Evolutionary conservation across 2,113 vertebrate species (phyloP).

Genomic region (human): DNA sequence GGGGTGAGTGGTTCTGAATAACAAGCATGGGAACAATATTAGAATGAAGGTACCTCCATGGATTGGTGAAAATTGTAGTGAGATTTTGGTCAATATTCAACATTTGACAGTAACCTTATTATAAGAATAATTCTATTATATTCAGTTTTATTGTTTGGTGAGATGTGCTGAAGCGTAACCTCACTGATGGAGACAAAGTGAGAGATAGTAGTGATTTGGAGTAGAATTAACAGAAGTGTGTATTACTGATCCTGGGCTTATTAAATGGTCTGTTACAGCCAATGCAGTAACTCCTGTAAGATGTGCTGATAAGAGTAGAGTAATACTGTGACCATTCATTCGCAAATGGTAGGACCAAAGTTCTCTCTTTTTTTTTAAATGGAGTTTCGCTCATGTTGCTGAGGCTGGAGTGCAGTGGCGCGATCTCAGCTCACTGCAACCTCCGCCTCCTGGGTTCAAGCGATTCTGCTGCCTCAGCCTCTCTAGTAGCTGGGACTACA

Average conservation of each 20-base stretch:
- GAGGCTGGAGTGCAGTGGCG: no score
- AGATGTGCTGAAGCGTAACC: neutral
- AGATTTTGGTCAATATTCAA: slow-evolving; percentile 39
- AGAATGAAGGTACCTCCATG: neutral
- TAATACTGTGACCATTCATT: neutral
- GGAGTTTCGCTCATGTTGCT: no score
- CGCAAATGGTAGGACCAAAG: neutral
- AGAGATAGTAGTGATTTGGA: neutral
- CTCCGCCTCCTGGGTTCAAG: no score
- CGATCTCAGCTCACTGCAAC: no score
- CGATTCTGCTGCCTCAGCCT: no score
- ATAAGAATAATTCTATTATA: neutral
- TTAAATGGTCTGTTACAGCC: neutral
- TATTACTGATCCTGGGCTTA: neutral
- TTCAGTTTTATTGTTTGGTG: neutral
- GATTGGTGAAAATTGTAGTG: neutral
- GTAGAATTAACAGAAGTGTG: neutral
- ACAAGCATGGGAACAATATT: slow-evolving; percentile 35
- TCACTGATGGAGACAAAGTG: neutral
- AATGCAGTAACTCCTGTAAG: neutral
- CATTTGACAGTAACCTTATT: slow-evolving; percentile 32
- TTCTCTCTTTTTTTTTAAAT: no score
- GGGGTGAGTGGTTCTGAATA: slow-evolving; percentile 18
- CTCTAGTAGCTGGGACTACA: no score
- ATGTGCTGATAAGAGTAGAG: neutral